Percentiles rank a stretch among this genome's conserved stretches.
Evolutionary conservation across 2,888 invertebrate species (phyloP).

Genomic region (Epistrophella euchroma): DNA sequence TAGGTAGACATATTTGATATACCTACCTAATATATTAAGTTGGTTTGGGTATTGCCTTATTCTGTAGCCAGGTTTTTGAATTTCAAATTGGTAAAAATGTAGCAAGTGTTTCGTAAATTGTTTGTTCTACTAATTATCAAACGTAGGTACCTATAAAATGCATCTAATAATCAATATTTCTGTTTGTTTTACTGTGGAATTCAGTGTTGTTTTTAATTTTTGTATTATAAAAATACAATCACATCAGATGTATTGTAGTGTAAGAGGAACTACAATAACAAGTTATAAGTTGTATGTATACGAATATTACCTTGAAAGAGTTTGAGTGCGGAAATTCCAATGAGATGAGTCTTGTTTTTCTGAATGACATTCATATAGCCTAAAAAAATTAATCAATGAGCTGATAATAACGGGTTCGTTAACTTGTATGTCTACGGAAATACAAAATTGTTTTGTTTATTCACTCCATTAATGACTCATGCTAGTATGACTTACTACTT

Average conservation of each 20-base stretch:
- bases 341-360: constrained; percentile 10
- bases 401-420: constrained; percentile 13
- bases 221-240: background rate
- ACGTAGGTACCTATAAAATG: no score
- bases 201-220: background rate
- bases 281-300: no score
- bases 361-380: background rate
- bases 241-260: no score
- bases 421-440: background rate
- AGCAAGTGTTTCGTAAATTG: no score
- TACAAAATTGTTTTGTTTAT: background rate
- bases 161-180: no score
- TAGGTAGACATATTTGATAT: background rate
- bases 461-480: background rate
- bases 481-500: no score
- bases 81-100: background rate
- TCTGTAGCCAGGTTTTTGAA: background rate
- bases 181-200: background rate
- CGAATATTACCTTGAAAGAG: constrained; percentile 41
- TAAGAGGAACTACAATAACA: background rate
- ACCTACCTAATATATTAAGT: background rate
- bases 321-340: constrained; percentile 58
- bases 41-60: background rate
- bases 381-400: constrained; percentile 3
- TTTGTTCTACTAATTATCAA: background rate